phyloP scores from a whole-genome alignment of 2,888 invertebrate species.

The Agrilus mali region DNA sequence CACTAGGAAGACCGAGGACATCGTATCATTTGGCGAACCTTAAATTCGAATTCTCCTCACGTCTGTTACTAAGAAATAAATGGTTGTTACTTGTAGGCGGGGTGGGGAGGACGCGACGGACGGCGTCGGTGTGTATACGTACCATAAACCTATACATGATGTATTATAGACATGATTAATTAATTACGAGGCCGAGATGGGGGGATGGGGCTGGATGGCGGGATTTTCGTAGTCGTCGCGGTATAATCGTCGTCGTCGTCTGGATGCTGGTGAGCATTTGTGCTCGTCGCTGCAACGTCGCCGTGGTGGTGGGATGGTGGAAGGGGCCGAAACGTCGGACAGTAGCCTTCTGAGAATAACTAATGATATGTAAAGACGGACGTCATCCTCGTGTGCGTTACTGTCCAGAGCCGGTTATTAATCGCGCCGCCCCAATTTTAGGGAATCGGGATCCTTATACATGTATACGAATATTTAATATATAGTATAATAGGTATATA shows the following conservation, averaged over 20 bases:
- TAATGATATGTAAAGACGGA: constrained; percentile 34
- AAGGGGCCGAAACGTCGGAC: constrained; percentile 17
- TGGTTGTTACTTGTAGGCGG: too few relatives aligned
- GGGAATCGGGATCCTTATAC: too few relatives aligned
- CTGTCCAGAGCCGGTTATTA: too few relatives aligned
- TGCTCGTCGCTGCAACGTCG: constrained; percentile 10
- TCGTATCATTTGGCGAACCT: too few relatives aligned
- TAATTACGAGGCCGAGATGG: constrained; percentile 21
- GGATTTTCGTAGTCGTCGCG: constrained; percentile 2
- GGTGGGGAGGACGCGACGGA: too few relatives aligned
- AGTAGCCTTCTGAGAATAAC: constrained; percentile 30
- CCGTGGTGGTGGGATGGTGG: constrained; percentile 13
- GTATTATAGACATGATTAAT: constrained; percentile 29
- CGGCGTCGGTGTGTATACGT: too few relatives aligned
- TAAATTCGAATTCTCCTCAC: too few relatives aligned
- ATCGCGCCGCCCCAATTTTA: too few relatives aligned
- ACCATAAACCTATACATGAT: constrained; percentile 25
- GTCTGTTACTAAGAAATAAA: too few relatives aligned
- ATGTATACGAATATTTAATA: too few relatives aligned
- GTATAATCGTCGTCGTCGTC: constrained; percentile 3
- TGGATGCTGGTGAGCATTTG: constrained; percentile 5
- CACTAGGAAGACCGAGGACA: too few relatives aligned
- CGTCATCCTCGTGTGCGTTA: constrained; percentile 15
- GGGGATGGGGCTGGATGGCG: constrained; percentile 13
- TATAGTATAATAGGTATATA: too few relatives aligned